Evolutionary conservation across 2,888 invertebrate genomes (phyloP).

Genomic region (Diadegma fenestrale): DNA sequence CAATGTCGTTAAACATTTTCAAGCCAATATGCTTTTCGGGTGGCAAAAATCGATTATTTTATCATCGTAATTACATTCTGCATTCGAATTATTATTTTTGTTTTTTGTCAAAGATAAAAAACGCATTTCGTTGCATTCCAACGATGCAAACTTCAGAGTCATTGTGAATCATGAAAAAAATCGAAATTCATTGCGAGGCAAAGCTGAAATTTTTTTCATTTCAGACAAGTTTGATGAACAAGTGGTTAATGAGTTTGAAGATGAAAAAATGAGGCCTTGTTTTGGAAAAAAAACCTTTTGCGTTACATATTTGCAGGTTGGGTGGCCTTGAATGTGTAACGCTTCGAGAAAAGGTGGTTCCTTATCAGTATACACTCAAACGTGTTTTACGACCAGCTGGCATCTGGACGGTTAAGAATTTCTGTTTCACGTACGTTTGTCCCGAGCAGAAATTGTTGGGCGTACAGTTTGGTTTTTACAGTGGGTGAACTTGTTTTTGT

Average conservation of each 20-base stretch:
- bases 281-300: not conserved
- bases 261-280: not conserved
- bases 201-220: not conserved
- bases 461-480: conserved; percentile 52
- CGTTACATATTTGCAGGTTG: not conserved
- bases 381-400: conserved; percentile 51
- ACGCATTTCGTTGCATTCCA: no score
- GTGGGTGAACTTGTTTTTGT: conserved; percentile 55
- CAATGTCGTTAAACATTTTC: no score
- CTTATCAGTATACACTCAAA: conserved; percentile 39
- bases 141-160: no score
- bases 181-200: not conserved
- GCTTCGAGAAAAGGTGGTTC: conserved; percentile 23
- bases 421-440: conserved; percentile 27
- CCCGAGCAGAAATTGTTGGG: conserved; percentile 11
- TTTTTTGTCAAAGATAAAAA: no score
- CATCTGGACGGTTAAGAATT: conserved; percentile 54
- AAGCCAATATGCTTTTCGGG: no score
- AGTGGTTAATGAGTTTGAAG: not conserved
- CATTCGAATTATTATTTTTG: no score
- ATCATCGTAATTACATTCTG: no score
- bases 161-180: no score
- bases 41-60: no score
- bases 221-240: not conserved
- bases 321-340: conserved; percentile 1